Base-by-base conservation (phyloP, 2,113 vertebrate genomes). In the Xenopus laevis region DNA sequence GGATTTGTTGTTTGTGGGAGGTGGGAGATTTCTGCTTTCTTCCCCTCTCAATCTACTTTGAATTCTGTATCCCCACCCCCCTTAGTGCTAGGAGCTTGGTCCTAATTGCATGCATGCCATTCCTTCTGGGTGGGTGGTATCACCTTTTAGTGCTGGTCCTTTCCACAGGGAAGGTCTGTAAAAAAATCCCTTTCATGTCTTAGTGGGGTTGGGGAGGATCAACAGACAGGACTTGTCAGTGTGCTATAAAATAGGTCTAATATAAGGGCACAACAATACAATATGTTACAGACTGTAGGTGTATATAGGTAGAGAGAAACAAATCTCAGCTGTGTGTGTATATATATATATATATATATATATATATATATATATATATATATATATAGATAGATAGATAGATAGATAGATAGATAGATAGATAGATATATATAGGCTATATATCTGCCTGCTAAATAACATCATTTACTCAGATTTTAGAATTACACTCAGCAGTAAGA, bases 91-190 rank as follows among this genome's bases (percentile, higher is more conserved):
- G 88, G 90, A 91, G 89, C 87, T 83, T 27, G 89, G 88, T 90
- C 89, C 90, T 85, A 89, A 91, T 90, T 90, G 89, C 93, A 90
- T 92, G 88, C 90, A 90, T 90, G 84, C 89, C 92, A 94, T 95
- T 95, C 92, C 93, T 91, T 90, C 91, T 84, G 93, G 90, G 90
- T 93, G 93, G 90, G 92, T 94, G 92, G 94, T 88, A 93, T 85
- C 71, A 86, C 83, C 82, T 87, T 90, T 91, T 91, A 91, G 87
- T 86, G 79, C 80, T 84, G 84, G 82, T 86, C 83, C 81, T 83
- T 83, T 84, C 80, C 82, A 83, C 80, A 79, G 86, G 79, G 86
- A 86, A 87, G 83, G 85, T 84, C 87, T 85, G 82, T 84, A 83
- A 75, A 75, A 75, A 84, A 84, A 84, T 75, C 74, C 78, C 86